Percentiles rank a stretch among this genome's conserved stretches.
Evolutionary conservation across 2,797 vertebrate genomes (phyloP).

Genomic region (Pipistrellus nathusii): DNA sequence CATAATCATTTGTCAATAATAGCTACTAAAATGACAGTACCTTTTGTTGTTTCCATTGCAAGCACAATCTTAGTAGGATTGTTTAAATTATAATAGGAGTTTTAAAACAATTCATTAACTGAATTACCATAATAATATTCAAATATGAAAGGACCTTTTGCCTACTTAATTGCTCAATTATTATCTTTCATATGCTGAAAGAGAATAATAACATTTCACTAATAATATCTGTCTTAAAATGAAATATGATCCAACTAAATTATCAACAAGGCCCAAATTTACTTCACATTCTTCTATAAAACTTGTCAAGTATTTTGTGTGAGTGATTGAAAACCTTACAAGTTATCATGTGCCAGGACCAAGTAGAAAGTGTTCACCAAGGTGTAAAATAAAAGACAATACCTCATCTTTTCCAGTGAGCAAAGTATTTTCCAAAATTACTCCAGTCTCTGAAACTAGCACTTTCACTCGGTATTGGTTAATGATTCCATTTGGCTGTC

Average conservation of each 20-base stretch:
- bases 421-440: slow-evolving; percentile 92
- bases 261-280: background rate
- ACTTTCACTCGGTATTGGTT: slow-evolving; percentile 94
- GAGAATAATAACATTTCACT: slow-evolving; percentile 32
- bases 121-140: slow-evolving; percentile 54
- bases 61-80: background rate
- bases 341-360: background rate
- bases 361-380: slow-evolving; percentile 10
- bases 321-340: background rate
- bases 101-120: slow-evolving; percentile 60
- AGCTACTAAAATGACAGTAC: background rate
- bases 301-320: slow-evolving; percentile 17
- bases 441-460: slow-evolving; percentile 81
- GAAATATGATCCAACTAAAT: background rate
- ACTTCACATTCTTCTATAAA: slow-evolving; percentile 19
- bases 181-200: slow-evolving; percentile 55
- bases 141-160: background rate
- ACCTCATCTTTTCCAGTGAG: slow-evolving; percentile 90
- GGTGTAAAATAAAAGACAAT: slow-evolving; percentile 44
- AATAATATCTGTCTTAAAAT: slow-evolving; percentile 13
- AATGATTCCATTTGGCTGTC: slow-evolving; percentile 94
- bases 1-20: background rate
- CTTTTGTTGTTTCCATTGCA: slow-evolving; percentile 11
- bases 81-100: slow-evolving; percentile 53
- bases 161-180: slow-evolving; percentile 43